phyloP scores from a whole-genome alignment of 2,113 vertebrate genomes.

The Eptesicus fuscus region DNA sequence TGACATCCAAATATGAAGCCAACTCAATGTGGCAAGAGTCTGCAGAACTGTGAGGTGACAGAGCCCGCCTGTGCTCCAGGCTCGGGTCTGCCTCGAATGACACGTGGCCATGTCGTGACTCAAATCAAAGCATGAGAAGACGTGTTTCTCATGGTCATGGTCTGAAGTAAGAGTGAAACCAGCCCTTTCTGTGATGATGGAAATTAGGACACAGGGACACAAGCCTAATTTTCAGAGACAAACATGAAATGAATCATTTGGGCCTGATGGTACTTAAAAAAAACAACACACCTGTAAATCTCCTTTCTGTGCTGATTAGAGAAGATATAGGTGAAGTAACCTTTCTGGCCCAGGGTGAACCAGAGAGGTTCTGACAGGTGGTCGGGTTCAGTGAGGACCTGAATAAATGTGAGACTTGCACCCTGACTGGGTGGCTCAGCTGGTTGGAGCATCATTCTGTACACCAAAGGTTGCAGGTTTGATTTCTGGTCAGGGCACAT shows the following conservation, averaged over 20 bases:
- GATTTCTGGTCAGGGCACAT: background rate
- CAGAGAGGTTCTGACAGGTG: background rate
- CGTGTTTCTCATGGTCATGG: background rate
- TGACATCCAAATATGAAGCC: background rate
- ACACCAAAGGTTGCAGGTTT: background rate
- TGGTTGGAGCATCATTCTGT: background rate
- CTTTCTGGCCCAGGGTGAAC: background rate
- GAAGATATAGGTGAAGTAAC: background rate
- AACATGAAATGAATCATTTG: background rate
- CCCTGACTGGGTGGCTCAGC: background rate
- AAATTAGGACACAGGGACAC: fast-evolving
- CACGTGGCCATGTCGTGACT: background rate
- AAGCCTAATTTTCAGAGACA: background rate
- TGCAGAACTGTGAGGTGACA: background rate
- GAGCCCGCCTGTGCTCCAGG: too few relatives aligned
- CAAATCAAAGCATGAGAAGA: background rate
- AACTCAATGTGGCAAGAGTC: background rate
- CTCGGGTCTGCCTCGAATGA: background rate
- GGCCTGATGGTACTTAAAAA: background rate
- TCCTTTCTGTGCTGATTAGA: background rate
- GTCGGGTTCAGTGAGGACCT: background rate
- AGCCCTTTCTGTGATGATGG: too few relatives aligned
- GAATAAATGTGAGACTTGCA: background rate
- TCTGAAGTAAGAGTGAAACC: background rate
- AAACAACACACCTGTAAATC: too few relatives aligned